Evolutionary conservation across 2,113 vertebrate genomes (phyloP), one percentile per base, ranked within the genome.

Genomic region (Fukomys damarensis): DNA sequence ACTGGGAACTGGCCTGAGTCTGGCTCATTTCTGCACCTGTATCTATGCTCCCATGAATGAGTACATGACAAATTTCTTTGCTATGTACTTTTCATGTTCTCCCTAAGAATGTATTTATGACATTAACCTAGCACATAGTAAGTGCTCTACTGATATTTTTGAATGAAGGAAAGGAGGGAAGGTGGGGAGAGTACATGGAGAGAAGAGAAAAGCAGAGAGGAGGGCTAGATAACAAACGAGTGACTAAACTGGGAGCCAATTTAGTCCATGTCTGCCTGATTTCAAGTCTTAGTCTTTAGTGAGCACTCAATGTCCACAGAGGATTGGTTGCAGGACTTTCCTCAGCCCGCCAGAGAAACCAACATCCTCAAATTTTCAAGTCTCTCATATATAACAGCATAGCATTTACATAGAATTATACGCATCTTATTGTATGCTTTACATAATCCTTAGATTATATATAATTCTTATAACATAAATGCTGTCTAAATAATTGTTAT

Each of bases 111-210:
- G n/a, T 43, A 22, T 58, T 19, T 72, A 56, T 52, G 59, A 24
- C 72, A 56, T 65, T 10, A 85, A 35, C 30, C 56, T 46, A 89
- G 30, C 7, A 88, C 4, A 28, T 52, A 74, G 82, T n/a, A 93
- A 93, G 91, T 87, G 13, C 35, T 89, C 24, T 68, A 38, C 32
- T 74, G 49, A 24, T 79, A 32, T 52, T 72, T 97, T 92, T 86
- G 8, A 94, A 81, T 56, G 66, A 89, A 96, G 32, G 41, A 83
- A 88, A 52, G 6, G 28, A 52, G 22, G 11, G 54, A 9, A 66
- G 12, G 28, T n/a, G 86, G 7, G 28, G 19, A 79, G 61, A 56
- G 35, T 32, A 5, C 28, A 20, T 35, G 30, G 76, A 79, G 24
- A 77, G 16, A 43, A 80, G 24, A 59, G n/a, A n/a, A 28, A 46